These are phyloP conservation scores for Rostratula benghalensis DNA, from an alignment of 2,113 vertebrate genomes.

Conservation along the genomic window DNA sequence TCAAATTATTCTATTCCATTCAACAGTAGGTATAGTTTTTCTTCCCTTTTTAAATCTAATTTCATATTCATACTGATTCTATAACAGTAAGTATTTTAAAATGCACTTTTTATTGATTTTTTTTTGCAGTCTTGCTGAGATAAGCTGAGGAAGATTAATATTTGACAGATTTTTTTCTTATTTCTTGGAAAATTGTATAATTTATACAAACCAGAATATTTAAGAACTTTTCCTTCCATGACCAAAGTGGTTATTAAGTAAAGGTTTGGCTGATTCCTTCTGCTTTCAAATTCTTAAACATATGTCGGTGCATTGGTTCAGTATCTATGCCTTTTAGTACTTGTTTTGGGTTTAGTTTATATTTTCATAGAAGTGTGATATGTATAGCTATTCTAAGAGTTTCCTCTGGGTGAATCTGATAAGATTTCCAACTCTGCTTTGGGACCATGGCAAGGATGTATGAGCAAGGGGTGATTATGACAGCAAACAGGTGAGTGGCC, in stretches of 20 bases:
- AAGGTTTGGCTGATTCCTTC: background rate
- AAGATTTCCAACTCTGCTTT: background rate
- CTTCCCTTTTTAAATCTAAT: background rate
- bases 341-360: background rate
- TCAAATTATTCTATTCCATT: background rate
- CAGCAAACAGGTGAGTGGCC: background rate
- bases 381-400: accelerated
- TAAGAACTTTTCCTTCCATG: background rate
- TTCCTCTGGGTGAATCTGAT: background rate
- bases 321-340: background rate
- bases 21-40: background rate
- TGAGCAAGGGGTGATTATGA: too few relatives aligned
- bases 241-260: background rate
- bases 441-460: background rate
- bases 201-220: background rate
- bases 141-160: background rate
- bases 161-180: background rate
- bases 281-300: background rate
- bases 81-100: background rate
- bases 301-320: background rate
- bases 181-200: background rate
- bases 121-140: background rate
- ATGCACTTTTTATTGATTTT: background rate
- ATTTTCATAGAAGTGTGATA: background rate
- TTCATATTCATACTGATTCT: background rate